Evolutionary conservation across 2,113 vertebrate species (phyloP).

Genomic region (Oxyruncus cristatus): DNA sequence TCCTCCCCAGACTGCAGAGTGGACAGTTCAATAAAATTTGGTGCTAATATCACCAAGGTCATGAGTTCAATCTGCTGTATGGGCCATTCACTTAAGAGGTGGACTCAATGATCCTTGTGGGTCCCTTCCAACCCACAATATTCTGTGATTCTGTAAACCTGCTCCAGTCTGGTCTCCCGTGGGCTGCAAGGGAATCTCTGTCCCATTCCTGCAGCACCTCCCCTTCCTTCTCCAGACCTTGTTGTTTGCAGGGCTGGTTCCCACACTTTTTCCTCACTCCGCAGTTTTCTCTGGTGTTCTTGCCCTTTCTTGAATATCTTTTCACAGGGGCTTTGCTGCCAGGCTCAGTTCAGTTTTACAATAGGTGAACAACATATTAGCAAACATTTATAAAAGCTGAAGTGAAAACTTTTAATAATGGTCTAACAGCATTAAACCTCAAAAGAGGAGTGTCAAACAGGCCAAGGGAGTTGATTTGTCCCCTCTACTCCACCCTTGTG

Average conservation of each 20-base stretch:
- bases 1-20: background rate
- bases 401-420: background rate
- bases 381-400: background rate
- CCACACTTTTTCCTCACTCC: background rate
- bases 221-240: background rate
- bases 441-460: background rate
- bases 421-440: background rate
- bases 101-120: background rate
- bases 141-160: background rate
- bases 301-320: background rate
- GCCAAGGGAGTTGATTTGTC: background rate
- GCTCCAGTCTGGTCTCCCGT: background rate
- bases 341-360: background rate
- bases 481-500: background rate
- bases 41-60: background rate
- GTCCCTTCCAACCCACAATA: background rate
- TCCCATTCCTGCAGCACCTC: background rate
- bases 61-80: background rate
- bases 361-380: background rate
- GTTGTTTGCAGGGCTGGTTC: background rate
- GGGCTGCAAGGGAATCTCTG: background rate
- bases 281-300: background rate
- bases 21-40: background rate
- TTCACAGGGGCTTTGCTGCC: background rate
- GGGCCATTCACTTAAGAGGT: background rate